Base-by-base conservation (phyloP, 1,140 invertebrate species). In the Tetramorium alpestre region DNA sequence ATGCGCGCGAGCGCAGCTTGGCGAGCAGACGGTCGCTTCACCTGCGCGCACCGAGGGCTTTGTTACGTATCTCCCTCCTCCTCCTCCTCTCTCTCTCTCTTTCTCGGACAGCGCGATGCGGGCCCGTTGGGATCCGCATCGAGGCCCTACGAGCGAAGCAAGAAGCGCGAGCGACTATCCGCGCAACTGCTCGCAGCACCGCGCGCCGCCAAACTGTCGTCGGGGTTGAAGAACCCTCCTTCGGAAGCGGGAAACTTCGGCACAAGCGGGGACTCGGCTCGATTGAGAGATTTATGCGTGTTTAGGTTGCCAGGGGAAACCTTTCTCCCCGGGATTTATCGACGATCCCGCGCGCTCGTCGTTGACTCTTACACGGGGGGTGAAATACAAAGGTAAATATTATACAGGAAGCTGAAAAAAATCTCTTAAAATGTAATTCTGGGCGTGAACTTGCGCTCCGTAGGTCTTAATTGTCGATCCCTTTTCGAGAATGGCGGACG, bases 21-120 rank as follows among this genome's bases (percentile, higher is more conserved):
- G 76, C 49, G 65, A 88, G 87, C 89, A 91, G 89, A 91, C 89
- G 89, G 82, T 91, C 72, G 89, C 76, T 90, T 88, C 89, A 91
- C 89, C 89, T 91, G 89, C 89, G 89, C 82, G 75, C 51, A 80
- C 76, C 89, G 86, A 82, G 65, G 86, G 76, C 89, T 91, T 91
- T 91, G 89, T 91, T 85, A 70, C 2, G 58, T 49, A n/a, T 18
- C 18, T 54, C 72, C 80, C 89, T 51, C 58, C 85, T 47, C 58
- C 49, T 25, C 44, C 16, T 11, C 38, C 16, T 11, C 10, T 11
- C 58, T 28, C 22, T 1, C 1, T 25, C 13, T 28, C 4, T 5
- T 10, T 41, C 64, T n/a, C 5, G 8, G 54, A 18, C 47, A 16
- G 16, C 62, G 33, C 69, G n/a, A 58, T n/a, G 69, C 84, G 47